Evolutionary conservation across 1,140 invertebrate genomes (phyloP).

Genomic region (Neuroterus valhalla): DNA sequence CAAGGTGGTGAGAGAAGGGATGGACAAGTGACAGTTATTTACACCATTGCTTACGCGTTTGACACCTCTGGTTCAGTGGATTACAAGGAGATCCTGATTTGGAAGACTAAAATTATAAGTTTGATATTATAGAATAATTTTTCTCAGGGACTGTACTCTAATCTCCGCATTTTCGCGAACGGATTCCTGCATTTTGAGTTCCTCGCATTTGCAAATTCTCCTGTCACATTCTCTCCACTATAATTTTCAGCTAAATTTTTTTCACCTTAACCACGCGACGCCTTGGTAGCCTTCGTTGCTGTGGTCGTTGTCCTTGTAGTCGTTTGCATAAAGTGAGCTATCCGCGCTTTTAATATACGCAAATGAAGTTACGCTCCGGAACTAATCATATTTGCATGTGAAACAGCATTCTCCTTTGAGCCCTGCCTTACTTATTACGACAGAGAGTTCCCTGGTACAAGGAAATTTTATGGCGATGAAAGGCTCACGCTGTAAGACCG

Average conservation of each 20-base stretch:
- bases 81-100: no score
- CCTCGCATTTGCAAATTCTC: slow-evolving; percentile 12
- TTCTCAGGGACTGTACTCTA: no score
- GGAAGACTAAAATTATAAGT: no score
- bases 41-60: no score
- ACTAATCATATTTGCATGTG: slow-evolving; percentile 73
- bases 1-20: no score
- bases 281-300: slow-evolving; percentile 39
- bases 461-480: slow-evolving; percentile 48
- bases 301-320: slow-evolving; percentile 37
- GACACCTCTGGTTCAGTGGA: no score
- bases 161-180: neutral
- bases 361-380: slow-evolving; percentile 71
- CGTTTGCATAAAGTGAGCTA: slow-evolving; percentile 67
- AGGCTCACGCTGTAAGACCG: no score
- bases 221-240: slow-evolving; percentile 35
- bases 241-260: slow-evolving; percentile 52
- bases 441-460: slow-evolving; percentile 38
- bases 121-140: no score
- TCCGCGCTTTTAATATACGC: slow-evolving; percentile 69
- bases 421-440: slow-evolving; percentile 54
- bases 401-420: slow-evolving; percentile 70
- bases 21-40: no score
- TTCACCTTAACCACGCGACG: slow-evolving; percentile 34
- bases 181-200: slow-evolving; percentile 35